Percentiles rank a stretch among this genome's conserved stretches.
Evolutionary conservation across 2,797 vertebrate genomes (phyloP).

Genomic region (Alca torda): DNA sequence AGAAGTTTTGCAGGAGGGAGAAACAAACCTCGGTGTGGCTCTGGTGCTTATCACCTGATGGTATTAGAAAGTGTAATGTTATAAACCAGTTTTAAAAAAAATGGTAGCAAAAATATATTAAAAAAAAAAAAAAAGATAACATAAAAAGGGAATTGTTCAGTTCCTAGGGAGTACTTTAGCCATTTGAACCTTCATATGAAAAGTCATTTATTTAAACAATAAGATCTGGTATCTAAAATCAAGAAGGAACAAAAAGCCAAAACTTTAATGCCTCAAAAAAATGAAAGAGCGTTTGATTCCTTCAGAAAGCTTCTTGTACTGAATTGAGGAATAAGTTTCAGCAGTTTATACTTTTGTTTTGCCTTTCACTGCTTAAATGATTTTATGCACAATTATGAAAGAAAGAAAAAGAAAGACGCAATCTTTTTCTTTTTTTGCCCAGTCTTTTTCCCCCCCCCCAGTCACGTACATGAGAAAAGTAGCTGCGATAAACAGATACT

Average conservation of each 20-base stretch:
- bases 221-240: slow-evolving; percentile 35
- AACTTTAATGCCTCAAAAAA: background rate
- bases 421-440: background rate
- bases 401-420: background rate
- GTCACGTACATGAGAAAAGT: slow-evolving; percentile 78
- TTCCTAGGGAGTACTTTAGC: background rate
- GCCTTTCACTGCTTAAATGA: slow-evolving; percentile 22
- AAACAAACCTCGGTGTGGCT: background rate
- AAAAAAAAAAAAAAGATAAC: background rate
- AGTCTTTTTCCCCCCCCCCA: background rate
- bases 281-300: background rate
- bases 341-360: slow-evolving; percentile 27
- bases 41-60: background rate
- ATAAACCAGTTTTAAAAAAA: background rate
- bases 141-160: background rate
- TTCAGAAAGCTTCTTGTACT: slow-evolving; percentile 29
- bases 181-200: background rate
- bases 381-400: background rate
- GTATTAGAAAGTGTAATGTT: background rate
- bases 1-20: slow-evolving; percentile 23
- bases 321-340: background rate
- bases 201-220: slow-evolving; percentile 33
- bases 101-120: background rate
- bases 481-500: slow-evolving; percentile 83
- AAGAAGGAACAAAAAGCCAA: background rate